Evolutionary conservation across 2,113 vertebrate species (phyloP), one percentile per base, ranked within the genome.

Genomic region (Lipotes vexillifer): DNA sequence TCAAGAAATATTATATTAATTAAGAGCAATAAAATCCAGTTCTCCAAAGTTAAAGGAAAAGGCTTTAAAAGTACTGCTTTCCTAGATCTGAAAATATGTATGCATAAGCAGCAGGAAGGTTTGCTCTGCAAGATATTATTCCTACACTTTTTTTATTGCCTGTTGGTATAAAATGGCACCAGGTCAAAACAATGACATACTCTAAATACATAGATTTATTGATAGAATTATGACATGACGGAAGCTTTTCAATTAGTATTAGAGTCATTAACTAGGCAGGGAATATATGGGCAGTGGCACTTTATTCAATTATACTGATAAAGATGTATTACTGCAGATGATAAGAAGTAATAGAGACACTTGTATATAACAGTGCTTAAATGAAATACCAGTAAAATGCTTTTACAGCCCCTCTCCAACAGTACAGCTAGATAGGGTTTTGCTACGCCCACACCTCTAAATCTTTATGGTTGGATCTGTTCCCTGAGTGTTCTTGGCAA

Each of bases 231-330:
- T 97, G 96, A 97, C 82, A 93, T 65, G n/a, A 41, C 59, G 90
- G 68, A 94, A 80, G 78, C 49, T 98, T 97, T 96, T 97, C 98
- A 98, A 98, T 98, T 98, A 97, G 94, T 95, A 89, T 96, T 96
- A 87, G 77, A 96, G 94, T 97, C 96, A 98, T 98, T 97, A 98
- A 95, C 86, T 82, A 97, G 96, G 86, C 94, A 97, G 96, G 93
- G 86, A 82, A 98, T 98, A 84, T 97, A 93, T 83, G 88, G 93
- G 74, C 82, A 95, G 91, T 94, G 91, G 86, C 89, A 96, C 63
- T 98, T 95, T 94, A 95, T 96, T 98, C 97, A 98, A 98, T 98
- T 97, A 95, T 97, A 95, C 97, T 98, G 97, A 95, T 85, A 95
- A 97, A 97, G 94, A 97, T 97, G 83, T 91, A 98, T 97, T 95